Evolutionary conservation across 2,888 invertebrate genomes (phyloP), one percentile per base, ranked within the genome.

Genomic region (Toxonevra muliebris): DNA sequence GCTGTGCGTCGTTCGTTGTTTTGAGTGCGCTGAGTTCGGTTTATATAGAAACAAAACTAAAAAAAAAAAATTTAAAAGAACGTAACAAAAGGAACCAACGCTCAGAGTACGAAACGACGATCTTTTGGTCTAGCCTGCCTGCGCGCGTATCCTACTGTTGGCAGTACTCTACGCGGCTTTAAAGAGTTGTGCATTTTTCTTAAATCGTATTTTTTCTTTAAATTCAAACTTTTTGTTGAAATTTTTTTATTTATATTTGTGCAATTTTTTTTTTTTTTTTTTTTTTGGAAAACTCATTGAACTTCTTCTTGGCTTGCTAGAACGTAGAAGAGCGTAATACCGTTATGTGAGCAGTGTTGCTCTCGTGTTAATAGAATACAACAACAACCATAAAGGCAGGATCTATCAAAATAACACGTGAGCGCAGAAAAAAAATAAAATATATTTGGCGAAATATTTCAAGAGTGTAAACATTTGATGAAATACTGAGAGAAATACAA

Each of bases 341-440:
- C 11, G 13, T 52, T 52, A 15, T 15, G 15, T 52, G 2, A 52
- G n/a, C 12, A 52, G 8, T 52, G 15, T 52, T 52, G 52, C 5
- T n/a, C 15, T 17, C 52, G 52, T 19, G 68, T 68, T 68, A 73
- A 60, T 66, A 63, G 53, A 60, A 42, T 69, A 11, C 60, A 69
- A 69, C 63, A 65, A 68, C 62, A 68, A 66, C 65, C 57, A 63
- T 61, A 57, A 61, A 61, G 12, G 13, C 9, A 50, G 59, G 52
- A 50, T 48, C 42, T 48, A 13, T 50, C 11, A 20, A 30, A 20
- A 15, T 45, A 66, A 43, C 60, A 63, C 53, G 41, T 42, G 42
- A 50, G 40, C 19, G 65, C 12, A 68, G 61, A 30, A 61, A 65
- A 30, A 58, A 42, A 63, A 58, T 48, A 58, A 55, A 66, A n/a